Percentiles rank a stretch among this genome's conserved stretches.
Conservation (phyloP, 92 coral and sea anemone species). For the Porites rus region DNA sequence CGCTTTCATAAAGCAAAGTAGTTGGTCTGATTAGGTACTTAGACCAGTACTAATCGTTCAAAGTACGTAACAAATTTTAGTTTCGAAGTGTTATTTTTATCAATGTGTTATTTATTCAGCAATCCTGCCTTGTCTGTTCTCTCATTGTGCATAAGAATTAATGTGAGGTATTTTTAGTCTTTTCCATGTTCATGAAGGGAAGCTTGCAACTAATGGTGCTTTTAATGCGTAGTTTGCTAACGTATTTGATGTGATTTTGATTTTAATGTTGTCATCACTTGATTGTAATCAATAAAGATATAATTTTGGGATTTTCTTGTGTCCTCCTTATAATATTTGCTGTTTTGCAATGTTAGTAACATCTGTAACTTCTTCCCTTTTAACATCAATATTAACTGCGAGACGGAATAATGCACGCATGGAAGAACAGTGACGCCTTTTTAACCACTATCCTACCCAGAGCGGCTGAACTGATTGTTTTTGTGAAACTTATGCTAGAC, state of each 20-base stretch:
- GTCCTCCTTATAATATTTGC: constrained; percentile 14
- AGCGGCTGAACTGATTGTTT: background rate
- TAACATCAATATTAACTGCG: background rate
- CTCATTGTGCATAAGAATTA: no score
- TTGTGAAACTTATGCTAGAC: background rate
- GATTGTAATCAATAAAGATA: constrained; percentile 46
- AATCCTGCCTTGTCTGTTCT: no score
- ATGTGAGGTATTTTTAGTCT: background rate
- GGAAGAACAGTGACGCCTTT: no score
- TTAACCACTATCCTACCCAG: background rate
- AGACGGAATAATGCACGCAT: no score
- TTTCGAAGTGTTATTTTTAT: background rate
- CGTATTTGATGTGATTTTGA: background rate
- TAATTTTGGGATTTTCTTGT: constrained; percentile 58
- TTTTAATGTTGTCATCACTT: background rate
- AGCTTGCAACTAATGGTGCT: background rate
- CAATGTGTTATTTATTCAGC: no score
- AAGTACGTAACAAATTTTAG: background rate
- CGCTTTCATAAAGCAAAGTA: background rate
- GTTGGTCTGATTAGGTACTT: background rate
- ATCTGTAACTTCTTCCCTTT: background rate
- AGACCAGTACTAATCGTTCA: background rate
- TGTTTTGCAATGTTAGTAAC: background rate
- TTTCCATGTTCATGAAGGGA: background rate
- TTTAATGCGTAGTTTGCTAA: background rate